phyloP scores from a whole-genome alignment of 64 coral and sea anemone species.

The Actinia tenebrosa region DNA sequence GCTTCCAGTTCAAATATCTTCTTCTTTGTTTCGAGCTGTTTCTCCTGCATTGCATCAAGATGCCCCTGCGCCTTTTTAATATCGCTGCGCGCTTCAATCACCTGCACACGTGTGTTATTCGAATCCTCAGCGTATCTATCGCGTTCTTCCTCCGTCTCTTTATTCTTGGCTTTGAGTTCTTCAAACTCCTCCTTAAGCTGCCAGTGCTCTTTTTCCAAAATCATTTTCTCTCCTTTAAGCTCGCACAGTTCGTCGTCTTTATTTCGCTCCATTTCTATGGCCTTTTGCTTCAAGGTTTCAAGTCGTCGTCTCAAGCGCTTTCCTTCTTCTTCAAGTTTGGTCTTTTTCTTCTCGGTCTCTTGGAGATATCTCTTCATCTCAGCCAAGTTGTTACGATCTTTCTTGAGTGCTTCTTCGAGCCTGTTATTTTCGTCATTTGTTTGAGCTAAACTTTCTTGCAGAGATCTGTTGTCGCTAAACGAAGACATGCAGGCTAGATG shows the following conservation, averaged over 20 bases:
- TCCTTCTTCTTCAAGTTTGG: slow-evolving; percentile 72
- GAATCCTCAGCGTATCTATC: slow-evolving; percentile 52
- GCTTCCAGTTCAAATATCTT: slow-evolving; percentile 46
- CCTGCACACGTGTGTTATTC: slow-evolving; percentile 43
- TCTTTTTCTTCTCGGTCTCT: slow-evolving; percentile 77
- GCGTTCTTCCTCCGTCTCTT: slow-evolving; percentile 53
- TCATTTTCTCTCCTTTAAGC: slow-evolving; percentile 46
- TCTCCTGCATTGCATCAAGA: slow-evolving; percentile 50
- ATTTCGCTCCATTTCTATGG: slow-evolving; percentile 63
- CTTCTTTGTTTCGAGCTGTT: slow-evolving; percentile 18
- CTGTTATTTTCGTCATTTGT: slow-evolving; percentile 31
- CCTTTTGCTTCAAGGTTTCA: slow-evolving; percentile 59
- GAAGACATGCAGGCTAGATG: slow-evolving; percentile 62
- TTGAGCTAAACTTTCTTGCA: slow-evolving; percentile 45
- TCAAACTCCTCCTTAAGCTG: slow-evolving; percentile 57
- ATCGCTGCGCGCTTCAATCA: slow-evolving; percentile 33
- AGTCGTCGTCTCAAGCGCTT: slow-evolving; percentile 64
- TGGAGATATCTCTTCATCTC: slow-evolving; percentile 66
- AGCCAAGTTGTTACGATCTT: slow-evolving; percentile 56
- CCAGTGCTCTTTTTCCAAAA: slow-evolving; percentile 60
- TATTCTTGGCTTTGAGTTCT: slow-evolving; percentile 43
- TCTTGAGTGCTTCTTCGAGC: slow-evolving; percentile 53
- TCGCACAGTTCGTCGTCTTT: slow-evolving; percentile 71
- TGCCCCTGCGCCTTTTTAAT: slow-evolving; percentile 50
- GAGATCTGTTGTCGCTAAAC: slow-evolving; percentile 64